A percentile compares a stretch with the other conserved stretches of the same genome.
phyloP scores from a whole-genome alignment of 2,113 vertebrate genomes.

The Pluvialis apricaria region DNA sequence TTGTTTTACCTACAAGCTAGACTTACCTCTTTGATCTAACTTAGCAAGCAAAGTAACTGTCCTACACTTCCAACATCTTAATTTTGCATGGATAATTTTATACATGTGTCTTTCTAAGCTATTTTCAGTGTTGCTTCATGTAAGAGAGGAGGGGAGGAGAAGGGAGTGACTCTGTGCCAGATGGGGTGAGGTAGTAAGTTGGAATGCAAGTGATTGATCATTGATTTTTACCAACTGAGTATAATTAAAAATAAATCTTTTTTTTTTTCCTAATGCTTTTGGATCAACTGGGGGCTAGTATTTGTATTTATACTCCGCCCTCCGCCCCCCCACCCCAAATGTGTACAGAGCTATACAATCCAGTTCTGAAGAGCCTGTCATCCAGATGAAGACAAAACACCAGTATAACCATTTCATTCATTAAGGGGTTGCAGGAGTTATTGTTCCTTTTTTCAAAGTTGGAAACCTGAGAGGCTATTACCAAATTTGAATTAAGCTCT shows the following conservation, averaged over 20 bases:
- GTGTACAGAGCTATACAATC: not conserved
- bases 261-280: not conserved
- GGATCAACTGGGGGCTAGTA: not conserved
- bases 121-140: not conserved
- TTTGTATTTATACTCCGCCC: not conserved
- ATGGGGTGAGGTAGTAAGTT: not conserved
- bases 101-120: not conserved
- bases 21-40: not conserved
- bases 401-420: not conserved
- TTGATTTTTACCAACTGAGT: not conserved
- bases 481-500: not conserved
- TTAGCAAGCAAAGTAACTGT: not conserved
- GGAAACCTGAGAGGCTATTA: conserved; percentile 28
- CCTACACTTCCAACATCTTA: not conserved
- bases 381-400: not conserved
- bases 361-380: not conserved
- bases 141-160: not conserved
- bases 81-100: not conserved
- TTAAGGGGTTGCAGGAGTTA: not conserved
- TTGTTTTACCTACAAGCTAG: not conserved
- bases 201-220: not conserved
- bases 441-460: not conserved
- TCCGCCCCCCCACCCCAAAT: not conserved
- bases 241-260: not conserved
- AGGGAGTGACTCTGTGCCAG: not conserved